Conservation (phyloP, 2,113 vertebrate species). For the Astur gentilis region DNA sequence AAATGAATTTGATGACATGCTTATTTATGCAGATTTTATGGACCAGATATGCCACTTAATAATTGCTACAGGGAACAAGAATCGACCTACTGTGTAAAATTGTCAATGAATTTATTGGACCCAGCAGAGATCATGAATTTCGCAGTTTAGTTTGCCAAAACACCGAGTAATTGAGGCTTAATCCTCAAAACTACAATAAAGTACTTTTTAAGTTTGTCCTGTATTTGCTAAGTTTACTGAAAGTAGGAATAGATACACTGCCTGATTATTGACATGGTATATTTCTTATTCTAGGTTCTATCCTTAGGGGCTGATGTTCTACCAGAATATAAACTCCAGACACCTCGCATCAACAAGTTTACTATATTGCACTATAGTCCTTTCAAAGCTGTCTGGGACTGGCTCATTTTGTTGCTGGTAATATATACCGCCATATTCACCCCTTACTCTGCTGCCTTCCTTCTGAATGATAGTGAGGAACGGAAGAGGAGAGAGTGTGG, state of each 20-base stretch:
- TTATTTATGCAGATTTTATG: background rate
- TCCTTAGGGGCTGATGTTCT: constrained; percentile 96
- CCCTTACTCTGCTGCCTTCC: constrained; percentile 96
- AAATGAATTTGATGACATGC: background rate
- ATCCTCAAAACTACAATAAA: background rate
- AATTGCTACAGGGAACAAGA: background rate
- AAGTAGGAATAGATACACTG: background rate
- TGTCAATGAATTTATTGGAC: background rate
- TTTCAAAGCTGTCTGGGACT: constrained; percentile 98
- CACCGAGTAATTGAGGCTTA: background rate
- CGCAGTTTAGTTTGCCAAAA: background rate
- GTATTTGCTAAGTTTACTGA: background rate
- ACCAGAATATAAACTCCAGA: constrained; percentile 98
- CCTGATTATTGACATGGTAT: background rate
- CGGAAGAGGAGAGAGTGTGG: constrained; percentile 91
- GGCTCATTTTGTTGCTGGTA: constrained; percentile 95
- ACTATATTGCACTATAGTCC: constrained; percentile 99
- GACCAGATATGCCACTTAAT: background rate
- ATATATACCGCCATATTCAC: constrained; percentile 99
- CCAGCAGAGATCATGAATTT: background rate
- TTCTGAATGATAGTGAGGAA: constrained; percentile 94
- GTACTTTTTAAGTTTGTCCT: background rate
- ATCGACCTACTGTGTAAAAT: background rate
- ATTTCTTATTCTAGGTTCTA: constrained; percentile 80
- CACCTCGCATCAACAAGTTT: constrained; percentile 95